Percentiles rank a stretch among this genome's conserved stretches.
These are phyloP conservation scores for Drosophila siamana DNA, from an alignment of 2,888 invertebrate species.

Conservation along the genomic window DNA sequence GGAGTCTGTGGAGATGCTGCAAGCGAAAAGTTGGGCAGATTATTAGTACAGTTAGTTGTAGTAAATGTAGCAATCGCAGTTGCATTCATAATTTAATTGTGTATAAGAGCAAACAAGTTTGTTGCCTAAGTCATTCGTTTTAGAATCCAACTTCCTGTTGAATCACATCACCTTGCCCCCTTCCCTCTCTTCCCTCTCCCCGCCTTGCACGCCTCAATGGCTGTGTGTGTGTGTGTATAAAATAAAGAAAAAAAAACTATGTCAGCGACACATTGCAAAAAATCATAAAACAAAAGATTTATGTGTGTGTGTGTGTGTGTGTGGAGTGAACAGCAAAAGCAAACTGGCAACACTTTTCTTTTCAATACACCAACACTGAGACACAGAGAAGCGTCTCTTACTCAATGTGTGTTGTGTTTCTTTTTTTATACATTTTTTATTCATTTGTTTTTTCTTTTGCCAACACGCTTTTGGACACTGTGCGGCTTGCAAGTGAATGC, in stretches of 20 bases:
- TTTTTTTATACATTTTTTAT: conserved; percentile 13
- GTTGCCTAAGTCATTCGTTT: conserved; percentile 64
- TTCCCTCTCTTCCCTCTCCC: no score
- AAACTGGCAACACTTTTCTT: conserved; percentile 61
- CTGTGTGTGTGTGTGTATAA: neutral
- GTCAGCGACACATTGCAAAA: conserved; percentile 66
- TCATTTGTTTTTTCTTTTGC: conserved; percentile 37
- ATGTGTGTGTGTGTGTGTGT: conserved; percentile 9
- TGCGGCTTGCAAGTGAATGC: conserved; percentile 57
- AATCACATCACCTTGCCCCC: neutral
- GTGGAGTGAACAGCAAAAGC: conserved; percentile 26
- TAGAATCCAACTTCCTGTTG: conserved; percentile 47
- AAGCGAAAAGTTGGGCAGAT: conserved; percentile 47
- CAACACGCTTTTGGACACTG: conserved; percentile 55
- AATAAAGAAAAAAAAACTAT: conserved; percentile 50
- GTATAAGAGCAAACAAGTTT: conserved; percentile 39
- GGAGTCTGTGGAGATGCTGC: conserved; percentile 83
- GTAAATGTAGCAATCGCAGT: neutral
- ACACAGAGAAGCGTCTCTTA: conserved; percentile 54
- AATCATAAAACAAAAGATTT: conserved; percentile 42
- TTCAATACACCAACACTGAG: conserved; percentile 46
- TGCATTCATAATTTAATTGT: neutral
- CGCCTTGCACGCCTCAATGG: conserved; percentile 45
- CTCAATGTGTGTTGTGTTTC: conserved; percentile 38
- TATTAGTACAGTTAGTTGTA: conserved; percentile 10